Evolutionary conservation across 2,797 vertebrate genomes (phyloP).

Genomic region (Chelonia mydas): DNA sequence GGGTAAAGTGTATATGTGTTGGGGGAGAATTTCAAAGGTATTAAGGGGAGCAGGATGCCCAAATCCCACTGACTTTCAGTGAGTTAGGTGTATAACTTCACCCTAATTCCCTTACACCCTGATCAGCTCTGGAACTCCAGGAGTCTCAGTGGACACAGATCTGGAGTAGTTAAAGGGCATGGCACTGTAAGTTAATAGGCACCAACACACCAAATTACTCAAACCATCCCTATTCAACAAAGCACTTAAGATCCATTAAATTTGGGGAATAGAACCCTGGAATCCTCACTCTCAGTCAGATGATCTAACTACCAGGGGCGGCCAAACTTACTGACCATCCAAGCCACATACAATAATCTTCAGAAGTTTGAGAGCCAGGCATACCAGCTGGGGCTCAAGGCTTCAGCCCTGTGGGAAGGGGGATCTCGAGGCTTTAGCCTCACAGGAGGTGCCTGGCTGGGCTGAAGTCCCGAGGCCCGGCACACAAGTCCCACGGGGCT

Average conservation of each 20-base stretch:
- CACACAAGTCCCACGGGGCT: too few species aligned
- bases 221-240: background rate
- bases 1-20: background rate
- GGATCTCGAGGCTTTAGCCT: too few species aligned
- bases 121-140: background rate
- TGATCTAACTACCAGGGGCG: background rate
- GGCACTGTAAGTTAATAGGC: background rate
- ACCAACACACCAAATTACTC: background rate
- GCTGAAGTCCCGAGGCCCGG: too few species aligned
- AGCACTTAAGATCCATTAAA: background rate
- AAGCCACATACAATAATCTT: too few species aligned
- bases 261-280: background rate
- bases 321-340: too few species aligned
- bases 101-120: fast-evolving
- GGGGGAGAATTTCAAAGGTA: background rate
- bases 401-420: too few species aligned
- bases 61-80: background rate
- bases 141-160: background rate
- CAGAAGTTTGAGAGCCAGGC: too few species aligned
- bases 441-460: too few species aligned
- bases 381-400: too few species aligned
- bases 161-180: background rate
- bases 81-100: background rate
- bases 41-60: fast-evolving
- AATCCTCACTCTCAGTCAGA: background rate